Conservation (phyloP, 2,113 vertebrate species). For the Oceanodroma tethys region DNA sequence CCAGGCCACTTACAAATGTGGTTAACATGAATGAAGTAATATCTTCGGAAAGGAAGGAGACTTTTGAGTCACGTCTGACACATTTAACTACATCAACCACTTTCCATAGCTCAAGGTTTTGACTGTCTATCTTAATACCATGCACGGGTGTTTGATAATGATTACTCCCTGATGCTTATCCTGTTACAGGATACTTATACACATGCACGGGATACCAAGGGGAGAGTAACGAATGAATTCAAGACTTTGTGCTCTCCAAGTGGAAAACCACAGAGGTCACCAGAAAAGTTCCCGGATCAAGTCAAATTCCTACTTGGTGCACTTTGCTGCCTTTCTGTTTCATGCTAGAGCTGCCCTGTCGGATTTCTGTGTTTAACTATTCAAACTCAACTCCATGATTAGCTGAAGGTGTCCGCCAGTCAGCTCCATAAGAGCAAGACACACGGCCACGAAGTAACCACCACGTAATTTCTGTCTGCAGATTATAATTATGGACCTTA, state of each 20-base stretch:
- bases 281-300: not conserved
- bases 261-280: not conserved
- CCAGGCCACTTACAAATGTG: conserved; percentile 68
- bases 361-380: not conserved
- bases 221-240: not conserved
- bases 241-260: not conserved
- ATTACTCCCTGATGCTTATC: conserved; percentile 59
- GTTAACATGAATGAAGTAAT: conserved; percentile 70
- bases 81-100: conserved; percentile 60
- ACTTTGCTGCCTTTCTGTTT: not conserved
- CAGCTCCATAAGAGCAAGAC: not conserved
- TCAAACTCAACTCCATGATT: not conserved
- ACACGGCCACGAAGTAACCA: not conserved
- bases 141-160: conserved; percentile 16
- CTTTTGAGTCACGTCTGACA: conserved; percentile 74
- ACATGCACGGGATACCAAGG: not conserved
- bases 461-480: not conserved
- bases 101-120: conserved; percentile 44
- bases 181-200: conserved; percentile 52
- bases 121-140: conserved; percentile 13
- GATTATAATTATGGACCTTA: not conserved
- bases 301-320: not conserved
- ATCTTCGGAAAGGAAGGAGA: conserved; percentile 66
- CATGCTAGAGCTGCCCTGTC: not conserved
- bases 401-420: not conserved